phyloP scores from a whole-genome alignment of 2,113 vertebrate genomes.

The Gracilinanus agilis region DNA sequence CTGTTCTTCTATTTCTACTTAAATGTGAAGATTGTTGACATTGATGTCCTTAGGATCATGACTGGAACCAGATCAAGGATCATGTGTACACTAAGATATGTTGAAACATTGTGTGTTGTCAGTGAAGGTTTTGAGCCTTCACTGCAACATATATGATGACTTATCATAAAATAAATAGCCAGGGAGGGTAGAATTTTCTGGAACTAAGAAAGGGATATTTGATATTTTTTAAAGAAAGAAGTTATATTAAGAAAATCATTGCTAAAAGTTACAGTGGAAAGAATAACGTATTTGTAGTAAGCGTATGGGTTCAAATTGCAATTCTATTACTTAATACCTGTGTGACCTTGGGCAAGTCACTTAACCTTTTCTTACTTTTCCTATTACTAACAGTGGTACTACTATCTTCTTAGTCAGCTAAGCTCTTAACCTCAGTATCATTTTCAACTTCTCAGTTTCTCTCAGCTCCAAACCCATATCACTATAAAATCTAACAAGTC shows the following conservation, averaged over 20 bases:
- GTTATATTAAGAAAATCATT: neutral
- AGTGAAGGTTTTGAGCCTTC: neutral
- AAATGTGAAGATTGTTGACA: neutral
- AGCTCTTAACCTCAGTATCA: neutral
- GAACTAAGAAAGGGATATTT: neutral
- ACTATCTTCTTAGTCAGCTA: neutral
- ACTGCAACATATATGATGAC: neutral
- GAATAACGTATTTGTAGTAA: neutral
- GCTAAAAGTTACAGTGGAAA: neutral
- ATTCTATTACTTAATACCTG: neutral
- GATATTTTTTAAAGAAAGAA: neutral
- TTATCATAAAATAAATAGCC: neutral
- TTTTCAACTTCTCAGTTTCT: neutral
- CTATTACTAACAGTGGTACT: neutral
- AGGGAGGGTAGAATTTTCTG: neutral
- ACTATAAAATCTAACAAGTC: neutral
- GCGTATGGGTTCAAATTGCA: neutral
- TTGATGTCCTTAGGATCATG: neutral
- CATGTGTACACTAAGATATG: neutral
- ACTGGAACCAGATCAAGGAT: neutral
- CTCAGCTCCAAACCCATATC: neutral
- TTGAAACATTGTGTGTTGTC: neutral
- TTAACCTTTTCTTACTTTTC: neutral
- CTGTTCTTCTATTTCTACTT: conserved; percentile 9
- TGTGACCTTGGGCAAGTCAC: neutral